Evolutionary conservation across 2,797 vertebrate genomes (phyloP), one percentile per base, ranked within the genome.

Genomic region (Acanthiza pusilla): DNA sequence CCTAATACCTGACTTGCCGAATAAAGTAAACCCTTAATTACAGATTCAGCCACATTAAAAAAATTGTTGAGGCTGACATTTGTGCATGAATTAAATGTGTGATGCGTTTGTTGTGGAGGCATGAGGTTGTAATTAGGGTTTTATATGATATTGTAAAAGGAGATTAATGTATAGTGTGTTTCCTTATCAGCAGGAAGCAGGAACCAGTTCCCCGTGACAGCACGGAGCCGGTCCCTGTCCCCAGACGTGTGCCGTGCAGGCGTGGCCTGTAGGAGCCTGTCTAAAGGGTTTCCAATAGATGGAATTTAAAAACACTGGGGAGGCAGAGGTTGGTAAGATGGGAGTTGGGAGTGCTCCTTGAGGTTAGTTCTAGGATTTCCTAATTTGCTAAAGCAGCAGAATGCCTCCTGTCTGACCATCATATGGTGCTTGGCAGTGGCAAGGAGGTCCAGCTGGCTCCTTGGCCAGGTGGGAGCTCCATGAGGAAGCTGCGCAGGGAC

Each of bases 51-150:
- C 91, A 81, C 73, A 36, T 81, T 50, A 63, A 75, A 87, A 90
- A 91, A 47, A 57, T 7, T 23, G 25, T 91, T 70, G 73, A 70
- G 38, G 58, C 66, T 93, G 89, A 75, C 65, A 75, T 84, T 93
- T 76, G 62, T 75, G 78, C 50, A 30, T 73, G 32, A 93, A 84
- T 91, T 93, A 82, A 82, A 88, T 68, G 72, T 62, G 79, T 38
- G 78, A 81, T 60, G 73, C 1, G 0, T 92, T 88, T 96, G 88
- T 88, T 93, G 74, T 85, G 80, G 65, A 95, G 78, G 67, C 84
- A 87, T 87, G 82, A 93, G 66, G 85, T 84, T 91, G 92, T 96
- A 92, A 93, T 96, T 89, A 96, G 36, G 79, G 62, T 72, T 96
- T 95, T 86, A 63, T 77, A 62, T 2, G 7, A 72, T 92, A 94